Percentiles rank a stretch among this genome's conserved stretches.
Conservation (phyloP, 2,888 invertebrate genomes). For the Synergus itoensis region DNA sequence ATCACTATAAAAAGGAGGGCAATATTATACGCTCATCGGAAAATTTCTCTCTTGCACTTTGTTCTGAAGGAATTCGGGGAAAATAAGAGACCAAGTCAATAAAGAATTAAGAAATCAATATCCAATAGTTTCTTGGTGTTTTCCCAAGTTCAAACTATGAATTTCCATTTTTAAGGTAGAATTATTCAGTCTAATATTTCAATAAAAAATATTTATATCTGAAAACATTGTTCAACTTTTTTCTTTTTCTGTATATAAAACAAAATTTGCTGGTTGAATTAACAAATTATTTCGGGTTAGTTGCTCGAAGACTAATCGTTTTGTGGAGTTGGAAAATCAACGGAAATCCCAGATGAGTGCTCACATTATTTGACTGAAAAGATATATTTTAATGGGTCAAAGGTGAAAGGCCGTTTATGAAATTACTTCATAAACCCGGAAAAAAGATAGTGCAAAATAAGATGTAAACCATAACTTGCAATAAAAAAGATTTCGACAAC, state of each 20-base stretch:
- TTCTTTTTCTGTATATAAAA: neutral
- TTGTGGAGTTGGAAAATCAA: neutral
- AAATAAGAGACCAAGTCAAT: conserved; percentile 6
- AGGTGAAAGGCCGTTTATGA: no score
- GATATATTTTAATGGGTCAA: no score
- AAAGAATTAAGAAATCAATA: conserved; percentile 28
- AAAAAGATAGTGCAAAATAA: no score
- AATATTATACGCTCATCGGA: conserved; percentile 26
- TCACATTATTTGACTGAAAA: neutral
- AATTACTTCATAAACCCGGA: no score
- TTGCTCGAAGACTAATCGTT: neutral
- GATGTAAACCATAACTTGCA: no score
- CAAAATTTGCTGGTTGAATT: neutral
- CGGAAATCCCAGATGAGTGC: neutral
- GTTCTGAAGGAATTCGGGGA: conserved; percentile 7
- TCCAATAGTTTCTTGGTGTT: neutral
- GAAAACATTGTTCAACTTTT: neutral
- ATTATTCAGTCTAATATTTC: neutral
- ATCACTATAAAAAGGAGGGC: conserved; percentile 8
- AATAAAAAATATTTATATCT: neutral
- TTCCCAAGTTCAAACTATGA: neutral
- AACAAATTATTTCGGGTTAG: neutral
- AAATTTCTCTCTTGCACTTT: conserved; percentile 32
- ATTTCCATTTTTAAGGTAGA: neutral
- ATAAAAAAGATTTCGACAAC: no score